Conservation (phyloP, 2,888 invertebrate genomes). For the Beris chalybata region DNA sequence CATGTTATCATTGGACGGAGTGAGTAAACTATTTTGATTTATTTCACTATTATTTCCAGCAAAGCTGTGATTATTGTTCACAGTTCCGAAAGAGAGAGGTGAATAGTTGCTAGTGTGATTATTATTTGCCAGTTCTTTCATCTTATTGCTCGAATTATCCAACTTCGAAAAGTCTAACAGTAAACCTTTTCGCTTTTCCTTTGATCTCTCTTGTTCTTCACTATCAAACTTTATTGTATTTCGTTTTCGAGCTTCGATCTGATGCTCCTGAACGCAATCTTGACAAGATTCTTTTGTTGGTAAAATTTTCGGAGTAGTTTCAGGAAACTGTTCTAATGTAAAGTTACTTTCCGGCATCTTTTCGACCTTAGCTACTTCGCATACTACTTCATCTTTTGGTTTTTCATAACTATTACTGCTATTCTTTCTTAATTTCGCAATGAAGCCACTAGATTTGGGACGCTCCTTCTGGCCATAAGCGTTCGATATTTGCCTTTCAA, state of each 20-base stretch:
- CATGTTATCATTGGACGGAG: slow-evolving; percentile 53
- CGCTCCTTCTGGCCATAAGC: slow-evolving; percentile 47
- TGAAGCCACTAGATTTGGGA: slow-evolving; percentile 44
- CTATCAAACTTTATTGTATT: slow-evolving; percentile 50
- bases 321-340: not conserved
- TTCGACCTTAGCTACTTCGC: slow-evolving; percentile 20
- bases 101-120: slow-evolving; percentile 51
- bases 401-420: slow-evolving; percentile 43
- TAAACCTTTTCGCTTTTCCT: slow-evolving; percentile 59
- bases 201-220: slow-evolving; percentile 54
- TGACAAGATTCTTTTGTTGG: slow-evolving; percentile 35
- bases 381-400: slow-evolving; percentile 49
- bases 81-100: slow-evolving; percentile 47
- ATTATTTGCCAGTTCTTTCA: slow-evolving; percentile 46
- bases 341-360: slow-evolving; percentile 35
- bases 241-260: slow-evolving; percentile 42
- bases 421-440: slow-evolving; percentile 52
- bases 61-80: slow-evolving; percentile 40
- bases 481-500: slow-evolving; percentile 51
- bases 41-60: slow-evolving; percentile 46
- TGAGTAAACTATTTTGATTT: slow-evolving; percentile 50
- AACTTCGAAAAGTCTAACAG: slow-evolving; percentile 66
- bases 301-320: not conserved
- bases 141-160: slow-evolving; percentile 46
- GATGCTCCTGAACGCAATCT: slow-evolving; percentile 41